Conservation (phyloP, 1,140 invertebrate species). For the Diprion similis region DNA sequence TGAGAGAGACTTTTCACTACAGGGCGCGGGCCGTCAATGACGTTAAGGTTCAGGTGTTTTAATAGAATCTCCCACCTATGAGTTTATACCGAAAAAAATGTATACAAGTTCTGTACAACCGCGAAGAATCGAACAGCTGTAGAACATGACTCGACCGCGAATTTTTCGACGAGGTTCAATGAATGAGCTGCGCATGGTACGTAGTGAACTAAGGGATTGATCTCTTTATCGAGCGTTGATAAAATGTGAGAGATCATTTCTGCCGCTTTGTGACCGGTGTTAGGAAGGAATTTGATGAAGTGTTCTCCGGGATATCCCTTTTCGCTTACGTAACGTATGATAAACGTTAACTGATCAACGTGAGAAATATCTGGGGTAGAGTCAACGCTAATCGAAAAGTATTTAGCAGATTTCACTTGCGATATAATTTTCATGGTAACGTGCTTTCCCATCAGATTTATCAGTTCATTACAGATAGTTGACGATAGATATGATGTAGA, state of each 20-base stretch:
- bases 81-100: slow-evolving; percentile 32
- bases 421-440: slow-evolving; percentile 31
- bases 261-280: slow-evolving; percentile 11
- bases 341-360: slow-evolving; percentile 47
- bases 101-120: slow-evolving; percentile 24
- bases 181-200: slow-evolving; percentile 42
- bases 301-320: slow-evolving; percentile 1
- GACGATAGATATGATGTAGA: slow-evolving; percentile 29
- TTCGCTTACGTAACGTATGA: slow-evolving; percentile 42
- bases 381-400: slow-evolving; percentile 50
- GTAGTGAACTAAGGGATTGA: slow-evolving; percentile 30
- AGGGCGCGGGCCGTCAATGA: background rate
- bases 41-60: background rate
- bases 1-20: slow-evolving; percentile 27
- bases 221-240: slow-evolving; percentile 16
- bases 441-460: slow-evolving; percentile 36
- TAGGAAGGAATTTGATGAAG: slow-evolving; percentile 15
- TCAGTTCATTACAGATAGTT: slow-evolving; percentile 34
- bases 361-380: slow-evolving; percentile 52
- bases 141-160: slow-evolving; percentile 17
- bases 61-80: slow-evolving; percentile 27
- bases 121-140: slow-evolving; percentile 28
- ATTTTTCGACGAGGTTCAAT: slow-evolving; percentile 34
- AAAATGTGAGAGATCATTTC: slow-evolving; percentile 3
- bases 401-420: slow-evolving; percentile 35